A percentile compares a stretch with the other conserved stretches of the same genome.
Evolutionary conservation across 2,113 vertebrate genomes (phyloP).

Genomic region (Otis tarda): DNA sequence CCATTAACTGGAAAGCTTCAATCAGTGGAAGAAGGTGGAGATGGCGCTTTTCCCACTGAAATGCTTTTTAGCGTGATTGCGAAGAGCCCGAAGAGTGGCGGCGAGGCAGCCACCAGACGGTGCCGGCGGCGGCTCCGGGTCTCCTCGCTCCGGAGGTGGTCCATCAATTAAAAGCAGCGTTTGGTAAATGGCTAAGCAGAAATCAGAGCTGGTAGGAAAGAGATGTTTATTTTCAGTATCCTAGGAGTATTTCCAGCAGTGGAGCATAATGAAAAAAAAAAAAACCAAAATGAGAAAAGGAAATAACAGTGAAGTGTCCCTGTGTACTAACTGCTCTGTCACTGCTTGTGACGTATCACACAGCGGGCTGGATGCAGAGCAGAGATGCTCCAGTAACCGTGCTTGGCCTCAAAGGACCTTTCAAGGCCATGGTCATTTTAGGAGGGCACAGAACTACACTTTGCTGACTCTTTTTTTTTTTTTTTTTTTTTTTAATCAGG

Average conservation of each 20-base stretch:
- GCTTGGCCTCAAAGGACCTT: not conserved
- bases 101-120: slow-evolving; percentile 46
- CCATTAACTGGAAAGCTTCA: not conserved
- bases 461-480: not conserved
- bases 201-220: not conserved
- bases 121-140: not conserved
- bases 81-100: not conserved
- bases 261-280: not conserved
- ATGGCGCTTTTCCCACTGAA: not conserved
- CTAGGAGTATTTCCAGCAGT: not conserved
- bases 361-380: not conserved
- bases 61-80: not conserved
- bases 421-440: not conserved
- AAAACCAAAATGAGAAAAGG: too few relatives aligned
- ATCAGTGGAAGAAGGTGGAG: not conserved
- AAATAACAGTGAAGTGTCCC: not conserved
- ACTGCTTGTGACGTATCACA: rapidly evolving
- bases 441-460: not conserved
- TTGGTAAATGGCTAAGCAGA: not conserved
- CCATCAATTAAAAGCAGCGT: not conserved
- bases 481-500: not conserved
- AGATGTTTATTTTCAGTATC: not conserved
- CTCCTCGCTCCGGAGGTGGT: not conserved
- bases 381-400: rapidly evolving
- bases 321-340: not conserved